These are phyloP conservation scores for Conistra vaccinii DNA, from an alignment of 2,888 invertebrate genomes.

Conservation along the genomic window DNA sequence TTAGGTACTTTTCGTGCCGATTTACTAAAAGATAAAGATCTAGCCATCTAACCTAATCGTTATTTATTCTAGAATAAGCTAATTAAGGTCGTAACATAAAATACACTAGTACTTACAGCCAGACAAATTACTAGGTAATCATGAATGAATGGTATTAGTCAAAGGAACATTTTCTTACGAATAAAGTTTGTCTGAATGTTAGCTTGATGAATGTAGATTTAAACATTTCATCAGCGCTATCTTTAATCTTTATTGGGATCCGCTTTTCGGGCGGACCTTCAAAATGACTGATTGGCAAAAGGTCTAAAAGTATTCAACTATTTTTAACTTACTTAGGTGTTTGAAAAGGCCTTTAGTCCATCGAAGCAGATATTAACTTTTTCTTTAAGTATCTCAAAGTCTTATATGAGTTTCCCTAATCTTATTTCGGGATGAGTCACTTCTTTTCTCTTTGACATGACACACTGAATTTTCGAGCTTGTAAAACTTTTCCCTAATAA, in stretches of 20 bases:
- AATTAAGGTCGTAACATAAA: constrained; percentile 34
- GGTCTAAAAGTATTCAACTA: constrained; percentile 27
- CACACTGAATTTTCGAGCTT: constrained; percentile 29
- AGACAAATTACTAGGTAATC: constrained; percentile 45
- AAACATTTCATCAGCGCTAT: constrained; percentile 48
- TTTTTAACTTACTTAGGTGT: constrained; percentile 41
- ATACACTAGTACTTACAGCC: constrained; percentile 15
- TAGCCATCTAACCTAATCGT: constrained; percentile 20
- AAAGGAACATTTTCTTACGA: constrained; percentile 17
- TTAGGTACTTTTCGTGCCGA: not conserved
- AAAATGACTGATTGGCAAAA: constrained; percentile 52
- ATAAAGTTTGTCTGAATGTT: not conserved
- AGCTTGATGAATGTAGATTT: constrained; percentile 47
- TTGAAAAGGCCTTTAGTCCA: constrained; percentile 21
- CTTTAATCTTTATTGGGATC: constrained; percentile 44
- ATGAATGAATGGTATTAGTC: constrained; percentile 26
- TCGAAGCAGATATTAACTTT: constrained; percentile 36
- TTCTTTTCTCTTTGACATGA: constrained; percentile 48
- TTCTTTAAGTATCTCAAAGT: constrained; percentile 30
- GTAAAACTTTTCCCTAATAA: constrained; percentile 33
- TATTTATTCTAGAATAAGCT: constrained; percentile 39
- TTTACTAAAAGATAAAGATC: constrained; percentile 10
- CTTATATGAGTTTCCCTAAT: constrained; percentile 48
- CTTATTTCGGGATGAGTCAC: constrained; percentile 43
- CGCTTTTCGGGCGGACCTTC: constrained; percentile 15